A percentile compares a stretch with the other conserved stretches of the same genome.
These are phyloP conservation scores for Chrysopa pallens DNA, from an alignment of 1,140 invertebrate species.

Conservation along the genomic window DNA sequence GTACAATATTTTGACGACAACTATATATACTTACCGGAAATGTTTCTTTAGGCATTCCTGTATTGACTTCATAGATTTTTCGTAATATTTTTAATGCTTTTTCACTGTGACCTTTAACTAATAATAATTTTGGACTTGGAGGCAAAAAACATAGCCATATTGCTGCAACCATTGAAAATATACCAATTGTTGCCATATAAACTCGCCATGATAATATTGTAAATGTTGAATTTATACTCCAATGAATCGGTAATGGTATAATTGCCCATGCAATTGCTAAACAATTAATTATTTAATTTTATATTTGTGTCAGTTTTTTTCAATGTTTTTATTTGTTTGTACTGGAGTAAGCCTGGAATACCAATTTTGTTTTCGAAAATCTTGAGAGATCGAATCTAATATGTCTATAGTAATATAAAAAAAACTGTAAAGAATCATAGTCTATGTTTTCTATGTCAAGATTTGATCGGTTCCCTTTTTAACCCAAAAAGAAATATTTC, in stretches of 20 bases:
- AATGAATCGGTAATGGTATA: constrained; percentile 28
- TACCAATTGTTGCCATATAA: constrained; percentile 38
- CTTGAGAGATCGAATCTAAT: too few relatives aligned
- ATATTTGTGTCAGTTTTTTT: constrained; percentile 12
- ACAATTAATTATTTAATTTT: constrained; percentile 23
- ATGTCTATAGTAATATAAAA: too few relatives aligned
- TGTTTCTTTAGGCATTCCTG: constrained; percentile 21
- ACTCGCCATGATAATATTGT: constrained; percentile 38
- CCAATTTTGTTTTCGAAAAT: too few relatives aligned
- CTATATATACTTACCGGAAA: constrained; percentile 15
- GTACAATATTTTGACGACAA: too few relatives aligned
- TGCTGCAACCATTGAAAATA: constrained; percentile 39
- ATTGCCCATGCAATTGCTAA: constrained; percentile 39
- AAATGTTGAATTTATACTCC: constrained; percentile 26
- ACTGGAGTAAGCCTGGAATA: too few relatives aligned
- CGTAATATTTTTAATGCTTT: constrained; percentile 33
- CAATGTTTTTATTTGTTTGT: constrained; percentile 3
- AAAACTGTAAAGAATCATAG: too few relatives aligned
- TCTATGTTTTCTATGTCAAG: too few relatives aligned
- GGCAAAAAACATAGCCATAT: constrained; percentile 38
- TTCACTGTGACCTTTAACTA: constrained; percentile 29
- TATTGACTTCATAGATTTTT: constrained; percentile 32
- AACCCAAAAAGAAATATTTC: too few relatives aligned
- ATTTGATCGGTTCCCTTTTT: too few relatives aligned
- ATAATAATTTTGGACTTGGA: constrained; percentile 52